Conservation (phyloP, 2,888 invertebrate species). For the Eupeodes latifasciatus region DNA sequence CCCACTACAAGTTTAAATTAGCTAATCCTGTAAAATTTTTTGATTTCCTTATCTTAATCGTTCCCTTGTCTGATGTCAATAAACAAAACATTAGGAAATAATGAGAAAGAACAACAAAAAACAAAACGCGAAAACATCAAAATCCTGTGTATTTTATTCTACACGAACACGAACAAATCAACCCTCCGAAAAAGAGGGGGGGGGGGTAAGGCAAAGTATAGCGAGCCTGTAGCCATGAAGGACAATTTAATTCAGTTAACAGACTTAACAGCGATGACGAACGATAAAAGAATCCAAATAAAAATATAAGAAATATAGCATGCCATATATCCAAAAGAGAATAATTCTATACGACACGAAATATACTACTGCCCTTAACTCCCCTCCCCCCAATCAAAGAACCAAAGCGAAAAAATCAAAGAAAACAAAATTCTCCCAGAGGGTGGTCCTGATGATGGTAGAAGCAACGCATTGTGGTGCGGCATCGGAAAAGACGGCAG, state of each 20-base stretch:
- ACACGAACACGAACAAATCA: constrained; percentile 49
- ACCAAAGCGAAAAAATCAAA: constrained; percentile 52
- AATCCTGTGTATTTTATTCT: constrained; percentile 30
- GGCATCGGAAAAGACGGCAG: neutral
- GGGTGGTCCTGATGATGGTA: neutral
- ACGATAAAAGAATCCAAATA: constrained; percentile 61
- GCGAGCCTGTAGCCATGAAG: constrained; percentile 56
- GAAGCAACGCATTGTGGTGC: too few species aligned
- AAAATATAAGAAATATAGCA: constrained; percentile 25
- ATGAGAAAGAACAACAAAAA: constrained; percentile 62
- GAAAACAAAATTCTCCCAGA: constrained; percentile 46
- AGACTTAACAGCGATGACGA: constrained; percentile 73
- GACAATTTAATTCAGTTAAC: constrained; percentile 76
- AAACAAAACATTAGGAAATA: constrained; percentile 70
- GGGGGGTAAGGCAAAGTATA: neutral
- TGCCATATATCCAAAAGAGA: constrained; percentile 36
- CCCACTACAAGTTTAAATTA: constrained; percentile 4
- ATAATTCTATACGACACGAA: constrained; percentile 33
- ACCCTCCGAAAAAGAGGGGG: constrained; percentile 35
- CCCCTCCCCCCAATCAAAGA: neutral
- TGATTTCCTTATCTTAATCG: constrained; percentile 71
- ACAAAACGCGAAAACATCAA: constrained; percentile 13
- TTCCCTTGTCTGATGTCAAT: constrained; percentile 67
- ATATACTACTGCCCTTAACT: constrained; percentile 1
- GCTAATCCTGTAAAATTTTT: constrained; percentile 71